Evolutionary conservation across 2,888 invertebrate species (phyloP).

Genomic region (Apamea monoglypha): DNA sequence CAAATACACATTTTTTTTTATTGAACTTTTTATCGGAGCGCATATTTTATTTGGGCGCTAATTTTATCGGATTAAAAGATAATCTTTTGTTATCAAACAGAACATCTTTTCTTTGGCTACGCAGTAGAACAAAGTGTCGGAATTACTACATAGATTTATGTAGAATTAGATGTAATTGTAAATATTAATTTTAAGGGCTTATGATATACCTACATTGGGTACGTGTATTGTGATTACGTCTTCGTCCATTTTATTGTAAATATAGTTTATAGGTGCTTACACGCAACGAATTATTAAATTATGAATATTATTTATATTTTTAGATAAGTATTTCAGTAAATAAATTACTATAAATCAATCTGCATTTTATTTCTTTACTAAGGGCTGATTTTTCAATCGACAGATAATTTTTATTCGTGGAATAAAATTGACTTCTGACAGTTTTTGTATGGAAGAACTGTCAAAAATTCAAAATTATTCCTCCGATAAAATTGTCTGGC

Average conservation of each 20-base stretch:
- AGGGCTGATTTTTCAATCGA: no score
- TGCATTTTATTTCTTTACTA: constrained; percentile 48
- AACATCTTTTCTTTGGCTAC: background rate
- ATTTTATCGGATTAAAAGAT: background rate
- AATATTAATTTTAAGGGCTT: constrained; percentile 59
- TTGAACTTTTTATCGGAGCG: background rate
- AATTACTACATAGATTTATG: constrained; percentile 81
- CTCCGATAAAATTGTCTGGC: no score
- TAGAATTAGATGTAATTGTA: constrained; percentile 70
- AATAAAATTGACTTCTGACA: no score
- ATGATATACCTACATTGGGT: constrained; percentile 84
- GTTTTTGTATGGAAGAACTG: no score
- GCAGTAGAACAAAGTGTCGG: background rate
- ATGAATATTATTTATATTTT: constrained; percentile 81
- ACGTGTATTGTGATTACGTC: constrained; percentile 84
- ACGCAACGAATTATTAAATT: constrained; percentile 81
- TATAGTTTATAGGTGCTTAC: constrained; percentile 62
- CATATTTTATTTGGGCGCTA: background rate
- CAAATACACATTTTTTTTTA: background rate
- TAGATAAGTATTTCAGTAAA: constrained; percentile 75
- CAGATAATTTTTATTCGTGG: no score
- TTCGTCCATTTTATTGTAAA: constrained; percentile 81
- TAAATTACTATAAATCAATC: constrained; percentile 65
- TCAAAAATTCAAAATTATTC: no score
- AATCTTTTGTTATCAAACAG: background rate